Conservation (phyloP, 2,113 vertebrate genomes). For the Oreochromis tanganicae region DNA sequence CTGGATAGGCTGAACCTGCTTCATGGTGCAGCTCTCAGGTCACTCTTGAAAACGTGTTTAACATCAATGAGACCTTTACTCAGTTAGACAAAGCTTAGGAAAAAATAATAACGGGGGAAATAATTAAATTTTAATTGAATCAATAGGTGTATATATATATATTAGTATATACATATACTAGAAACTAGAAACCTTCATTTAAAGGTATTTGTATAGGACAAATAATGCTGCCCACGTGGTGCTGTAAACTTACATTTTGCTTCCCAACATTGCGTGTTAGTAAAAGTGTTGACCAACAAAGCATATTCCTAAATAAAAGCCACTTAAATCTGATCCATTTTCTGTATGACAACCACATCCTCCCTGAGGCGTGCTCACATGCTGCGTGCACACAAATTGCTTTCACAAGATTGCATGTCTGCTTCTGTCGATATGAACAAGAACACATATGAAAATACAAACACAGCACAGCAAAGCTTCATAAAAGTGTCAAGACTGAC, state of each 20-base stretch:
- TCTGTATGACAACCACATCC: too few species aligned
- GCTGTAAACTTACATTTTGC: too few species aligned
- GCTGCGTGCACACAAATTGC: background rate
- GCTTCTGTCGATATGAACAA: background rate
- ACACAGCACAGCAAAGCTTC: background rate
- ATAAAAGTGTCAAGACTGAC: background rate
- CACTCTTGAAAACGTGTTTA: background rate
- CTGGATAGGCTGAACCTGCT: background rate
- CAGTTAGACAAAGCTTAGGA: background rate
- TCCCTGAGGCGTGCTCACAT: background rate
- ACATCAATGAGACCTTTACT: background rate
- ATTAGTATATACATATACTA: too few species aligned
- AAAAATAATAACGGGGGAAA: too few species aligned
- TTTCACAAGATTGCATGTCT: background rate
- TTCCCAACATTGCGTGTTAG: background rate
- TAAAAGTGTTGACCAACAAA: background rate
- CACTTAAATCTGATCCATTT: background rate
- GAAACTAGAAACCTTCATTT: too few species aligned
- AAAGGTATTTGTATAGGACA: too few species aligned
- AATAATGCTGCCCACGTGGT: too few species aligned
- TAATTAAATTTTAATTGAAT: too few species aligned
- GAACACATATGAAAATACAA: background rate
- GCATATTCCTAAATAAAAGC: background rate
- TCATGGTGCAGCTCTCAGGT: background rate
- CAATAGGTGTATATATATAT: too few species aligned